Percentiles rank a stretch among this genome's conserved stretches.
These are phyloP conservation scores for Lomographa bimaculata DNA, from an alignment of 2,888 invertebrate species.

Conservation along the genomic window DNA sequence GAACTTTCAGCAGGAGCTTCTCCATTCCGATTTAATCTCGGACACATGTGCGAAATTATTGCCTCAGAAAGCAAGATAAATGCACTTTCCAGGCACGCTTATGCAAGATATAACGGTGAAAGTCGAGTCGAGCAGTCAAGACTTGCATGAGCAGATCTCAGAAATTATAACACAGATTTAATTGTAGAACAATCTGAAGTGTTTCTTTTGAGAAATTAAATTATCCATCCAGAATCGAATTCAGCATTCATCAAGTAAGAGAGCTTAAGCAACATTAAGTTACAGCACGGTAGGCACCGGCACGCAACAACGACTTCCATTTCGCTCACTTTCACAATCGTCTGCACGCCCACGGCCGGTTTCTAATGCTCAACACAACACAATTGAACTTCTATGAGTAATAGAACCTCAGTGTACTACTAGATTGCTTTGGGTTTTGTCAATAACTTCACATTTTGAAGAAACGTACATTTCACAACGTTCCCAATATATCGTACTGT, in stretches of 20 bases:
- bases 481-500: no score
- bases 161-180: no score
- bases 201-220: no score
- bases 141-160: conserved; percentile 1
- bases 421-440: conserved; percentile 19
- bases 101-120: conserved; percentile 31
- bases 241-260: conserved; percentile 6
- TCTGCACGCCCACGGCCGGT: conserved; percentile 43
- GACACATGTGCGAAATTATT: conserved; percentile 30
- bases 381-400: no score
- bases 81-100: conserved; percentile 10
- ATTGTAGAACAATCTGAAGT: no score
- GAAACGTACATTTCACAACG: no score
- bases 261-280: conserved; percentile 20
- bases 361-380: conserved; percentile 52
- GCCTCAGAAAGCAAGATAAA: conserved; percentile 18
- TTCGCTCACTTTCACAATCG: conserved; percentile 76
- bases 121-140: conserved; percentile 21
- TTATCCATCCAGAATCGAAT: no score
- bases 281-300: conserved; percentile 22
- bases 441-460: conserved; percentile 15
- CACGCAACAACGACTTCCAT: conserved; percentile 62
- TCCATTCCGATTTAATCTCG: conserved; percentile 24
- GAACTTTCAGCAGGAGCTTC: conserved; percentile 24
- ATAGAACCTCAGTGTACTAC: no score